Base-by-base conservation (phyloP, 2,888 invertebrate species). In the Chrysina gloriosa region DNA sequence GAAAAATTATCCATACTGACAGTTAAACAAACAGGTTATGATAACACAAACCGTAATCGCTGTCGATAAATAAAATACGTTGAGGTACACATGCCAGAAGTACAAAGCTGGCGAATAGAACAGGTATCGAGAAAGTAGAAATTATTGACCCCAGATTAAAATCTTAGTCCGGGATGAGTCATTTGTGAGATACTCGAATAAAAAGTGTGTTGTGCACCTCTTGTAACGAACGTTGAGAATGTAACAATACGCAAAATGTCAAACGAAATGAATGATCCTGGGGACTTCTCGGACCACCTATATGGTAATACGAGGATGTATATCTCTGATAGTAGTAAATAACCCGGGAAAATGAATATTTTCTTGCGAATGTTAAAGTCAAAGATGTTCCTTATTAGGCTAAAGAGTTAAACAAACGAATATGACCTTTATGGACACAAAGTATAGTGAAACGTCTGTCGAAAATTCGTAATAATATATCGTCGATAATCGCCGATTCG, bases 311-410 rank as follows among this genome's bases (percentile, higher is more conserved):
- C 19, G n/a, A n/a, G 16, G 16, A 7, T 16, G 14, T 14, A 42
- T 25, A 61, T n/a, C 25, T 16, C 25, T 7, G 7, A 14, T 39
- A 14, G 25, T 27, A 42, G 19, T 27, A 61, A 29, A 61, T 61
- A 27, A 42, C 42, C 2, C 42, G 14, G 16, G 27, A 42, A 27
- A 39, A 16, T 27, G 42, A 42, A 42, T 61, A 61, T 42, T 61
- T 61, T 61, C 34, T 42, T 27, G 58, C 42, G n/a, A 72, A 71
- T 70, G 71, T 70, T 71, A 75, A 77, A 79, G 77, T 77, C 78
- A 78, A 78, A 79, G 78, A 76, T 77, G 77, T 77, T 74, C 79
- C 80, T 78, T 78, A 81, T 81, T 79, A 80, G 80, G 79, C 78
- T 77, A 79, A 80, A 77, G 74, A 74, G 78, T 75, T 72, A 75